These are phyloP conservation scores for Pogonomyrmex barbatus DNA, from an alignment of 1,140 invertebrate genomes.

Conservation along the genomic window DNA sequence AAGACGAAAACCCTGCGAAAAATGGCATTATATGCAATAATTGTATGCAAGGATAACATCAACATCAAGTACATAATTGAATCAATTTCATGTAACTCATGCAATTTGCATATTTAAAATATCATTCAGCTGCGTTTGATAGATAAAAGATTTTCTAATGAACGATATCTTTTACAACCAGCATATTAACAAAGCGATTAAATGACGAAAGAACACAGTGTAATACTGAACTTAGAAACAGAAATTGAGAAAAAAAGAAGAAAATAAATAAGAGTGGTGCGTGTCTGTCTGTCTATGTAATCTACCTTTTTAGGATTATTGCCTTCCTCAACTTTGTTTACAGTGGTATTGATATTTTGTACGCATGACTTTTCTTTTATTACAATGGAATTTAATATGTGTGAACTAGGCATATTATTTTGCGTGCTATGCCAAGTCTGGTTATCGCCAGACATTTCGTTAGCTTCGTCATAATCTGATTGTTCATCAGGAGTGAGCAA, in stretches of 20 bases:
- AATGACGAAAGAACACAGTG: slow-evolving; percentile 59
- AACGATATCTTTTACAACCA: slow-evolving; percentile 58
- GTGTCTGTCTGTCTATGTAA: slow-evolving; percentile 71
- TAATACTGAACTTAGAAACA: slow-evolving; percentile 66
- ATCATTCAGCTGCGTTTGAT: slow-evolving; percentile 34
- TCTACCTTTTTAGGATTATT: slow-evolving; percentile 82
- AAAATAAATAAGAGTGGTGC: slow-evolving; percentile 55
- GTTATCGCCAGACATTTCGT: slow-evolving; percentile 77
- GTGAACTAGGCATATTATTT: slow-evolving; percentile 79
- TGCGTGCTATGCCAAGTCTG: slow-evolving; percentile 80
- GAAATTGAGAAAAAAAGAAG: slow-evolving; percentile 57
- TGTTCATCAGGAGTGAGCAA: slow-evolving; percentile 81
- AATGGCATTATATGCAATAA: neutral
- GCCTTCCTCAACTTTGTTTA: slow-evolving; percentile 80
- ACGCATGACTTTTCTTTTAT: slow-evolving; percentile 81
- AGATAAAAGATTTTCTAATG: slow-evolving; percentile 42
- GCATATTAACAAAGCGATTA: slow-evolving; percentile 65
- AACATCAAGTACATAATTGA: slow-evolving; percentile 48
- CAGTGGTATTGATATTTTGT: slow-evolving; percentile 77
- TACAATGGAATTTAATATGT: slow-evolving; percentile 79
- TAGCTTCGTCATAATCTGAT: slow-evolving; percentile 82
- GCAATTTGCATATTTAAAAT: slow-evolving; percentile 54
- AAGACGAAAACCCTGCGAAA: slow-evolving; percentile 23
- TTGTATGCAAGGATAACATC: slow-evolving; percentile 26
- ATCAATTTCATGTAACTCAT: slow-evolving; percentile 60